A percentile compares a stretch with the other conserved stretches of the same genome.
Conservation (phyloP, 2,888 invertebrate species). For the Ceriagrion tenellum region DNA sequence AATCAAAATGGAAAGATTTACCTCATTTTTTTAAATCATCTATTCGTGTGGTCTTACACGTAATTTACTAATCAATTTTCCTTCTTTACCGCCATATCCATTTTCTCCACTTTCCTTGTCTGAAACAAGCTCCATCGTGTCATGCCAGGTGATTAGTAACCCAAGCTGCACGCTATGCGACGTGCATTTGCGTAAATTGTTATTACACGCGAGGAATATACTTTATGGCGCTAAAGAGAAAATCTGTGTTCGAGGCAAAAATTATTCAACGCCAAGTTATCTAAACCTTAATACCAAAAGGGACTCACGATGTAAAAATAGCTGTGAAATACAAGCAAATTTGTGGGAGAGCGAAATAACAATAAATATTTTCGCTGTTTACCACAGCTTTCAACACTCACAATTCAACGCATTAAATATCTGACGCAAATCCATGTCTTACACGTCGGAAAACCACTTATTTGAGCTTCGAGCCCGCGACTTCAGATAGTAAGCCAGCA, state of each 20-base stretch:
- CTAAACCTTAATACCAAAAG: not conserved
- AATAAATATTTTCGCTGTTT: too few species aligned
- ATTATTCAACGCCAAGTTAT: not conserved
- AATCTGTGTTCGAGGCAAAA: not conserved
- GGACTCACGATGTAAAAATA: not conserved
- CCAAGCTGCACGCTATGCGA: not conserved
- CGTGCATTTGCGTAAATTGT: not conserved
- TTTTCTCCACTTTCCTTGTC: not conserved
- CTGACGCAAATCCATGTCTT: too few species aligned
- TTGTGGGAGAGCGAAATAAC: too few species aligned
- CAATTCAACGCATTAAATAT: too few species aligned
- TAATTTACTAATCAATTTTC: not conserved
- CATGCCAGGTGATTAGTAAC: not conserved
- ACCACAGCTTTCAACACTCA: too few species aligned
- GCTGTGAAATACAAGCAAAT: too few species aligned
- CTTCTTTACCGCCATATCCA: not conserved
- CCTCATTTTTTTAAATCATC: not conserved
- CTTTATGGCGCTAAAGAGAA: not conserved
- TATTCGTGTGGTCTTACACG: not conserved
- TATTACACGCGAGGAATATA: not conserved
- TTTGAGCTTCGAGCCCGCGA: too few species aligned
- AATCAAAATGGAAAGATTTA: not conserved
- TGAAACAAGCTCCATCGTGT: not conserved
- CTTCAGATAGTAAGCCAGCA: too few species aligned
- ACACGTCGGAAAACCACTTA: too few species aligned